phyloP scores from a whole-genome alignment of 2,888 invertebrate species.

The Eupeodes luniger region DNA sequence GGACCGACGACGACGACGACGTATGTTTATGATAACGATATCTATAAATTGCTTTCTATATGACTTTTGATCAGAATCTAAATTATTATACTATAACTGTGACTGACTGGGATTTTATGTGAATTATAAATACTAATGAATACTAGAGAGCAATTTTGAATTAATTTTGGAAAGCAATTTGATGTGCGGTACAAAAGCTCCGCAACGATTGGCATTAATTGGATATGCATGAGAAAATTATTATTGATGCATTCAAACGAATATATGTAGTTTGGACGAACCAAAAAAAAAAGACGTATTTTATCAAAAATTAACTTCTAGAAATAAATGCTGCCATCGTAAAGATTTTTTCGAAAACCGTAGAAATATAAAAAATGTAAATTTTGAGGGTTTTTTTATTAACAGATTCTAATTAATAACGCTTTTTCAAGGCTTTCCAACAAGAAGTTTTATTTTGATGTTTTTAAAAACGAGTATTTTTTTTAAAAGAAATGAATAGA shows the following conservation, averaged over 20 bases:
- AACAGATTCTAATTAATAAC: too few species aligned
- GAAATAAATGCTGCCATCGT: neutral
- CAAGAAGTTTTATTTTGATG: too few species aligned
- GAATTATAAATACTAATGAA: slow-evolving; percentile 56
- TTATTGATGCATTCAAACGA: slow-evolving; percentile 14
- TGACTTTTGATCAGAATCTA: slow-evolving; percentile 31
- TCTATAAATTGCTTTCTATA: slow-evolving; percentile 49
- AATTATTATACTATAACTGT: slow-evolving; percentile 16
- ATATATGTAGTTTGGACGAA: neutral
- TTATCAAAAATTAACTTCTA: too few species aligned
- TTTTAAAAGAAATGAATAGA: too few species aligned
- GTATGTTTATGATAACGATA: slow-evolving; percentile 6
- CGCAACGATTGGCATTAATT: neutral
- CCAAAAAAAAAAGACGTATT: neutral
- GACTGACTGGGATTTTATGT: slow-evolving; percentile 49
- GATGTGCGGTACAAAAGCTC: neutral
- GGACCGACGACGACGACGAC: too few species aligned
- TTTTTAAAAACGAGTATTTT: too few species aligned
- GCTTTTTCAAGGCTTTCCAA: too few species aligned
- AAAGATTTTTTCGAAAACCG: neutral
- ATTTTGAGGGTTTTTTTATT: too few species aligned
- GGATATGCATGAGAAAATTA: slow-evolving; percentile 7
- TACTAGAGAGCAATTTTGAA: slow-evolving; percentile 58
- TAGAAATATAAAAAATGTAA: too few species aligned
- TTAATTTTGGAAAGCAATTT: slow-evolving; percentile 56